These are phyloP conservation scores for Thereva unica DNA, from an alignment of 2,888 invertebrate species.

Conservation along the genomic window DNA sequence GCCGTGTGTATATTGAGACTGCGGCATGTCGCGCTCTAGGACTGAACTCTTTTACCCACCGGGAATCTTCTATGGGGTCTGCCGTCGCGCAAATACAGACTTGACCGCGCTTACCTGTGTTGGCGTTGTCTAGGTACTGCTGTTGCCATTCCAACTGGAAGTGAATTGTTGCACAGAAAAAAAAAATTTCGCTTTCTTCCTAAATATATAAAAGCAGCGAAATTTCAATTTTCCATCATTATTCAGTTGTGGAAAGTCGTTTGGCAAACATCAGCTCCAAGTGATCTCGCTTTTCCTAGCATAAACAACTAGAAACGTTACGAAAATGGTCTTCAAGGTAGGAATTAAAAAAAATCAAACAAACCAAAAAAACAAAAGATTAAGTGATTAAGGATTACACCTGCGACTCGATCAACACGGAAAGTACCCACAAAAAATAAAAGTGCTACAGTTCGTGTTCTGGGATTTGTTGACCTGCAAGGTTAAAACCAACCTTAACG, in stretches of 20 bases:
- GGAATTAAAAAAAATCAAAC: conserved; percentile 37
- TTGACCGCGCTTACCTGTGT: conserved; percentile 8
- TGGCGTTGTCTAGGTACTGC: not conserved
- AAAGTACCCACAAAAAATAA: too few species aligned
- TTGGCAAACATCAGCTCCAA: conserved; percentile 51
- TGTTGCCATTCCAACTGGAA: conserved; percentile 22
- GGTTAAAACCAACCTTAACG: too few species aligned
- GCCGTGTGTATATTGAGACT: conserved; percentile 3
- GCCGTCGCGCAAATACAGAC: conserved; percentile 3
- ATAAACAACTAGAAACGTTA: conserved; percentile 20
- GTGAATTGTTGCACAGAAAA: conserved; percentile 30
- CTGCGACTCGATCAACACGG: not conserved
- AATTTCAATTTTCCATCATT: conserved; percentile 55
- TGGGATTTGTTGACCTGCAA: too few species aligned
- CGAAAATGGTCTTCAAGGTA: conserved; percentile 49
- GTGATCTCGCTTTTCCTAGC: conserved; percentile 47
- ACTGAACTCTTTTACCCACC: conserved; percentile 10
- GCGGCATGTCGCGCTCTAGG: not conserved
- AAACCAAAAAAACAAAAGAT: conserved; percentile 2
- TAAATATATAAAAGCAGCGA: conserved; percentile 58
- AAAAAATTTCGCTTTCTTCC: conserved; percentile 55
- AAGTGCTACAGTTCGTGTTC: too few species aligned
- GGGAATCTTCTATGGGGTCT: not conserved
- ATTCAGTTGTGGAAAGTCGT: conserved; percentile 59
- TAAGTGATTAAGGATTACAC: conserved; percentile 38